phyloP scores from a whole-genome alignment of 2,797 vertebrate genomes.

The Pogonophryne albipinna region DNA sequence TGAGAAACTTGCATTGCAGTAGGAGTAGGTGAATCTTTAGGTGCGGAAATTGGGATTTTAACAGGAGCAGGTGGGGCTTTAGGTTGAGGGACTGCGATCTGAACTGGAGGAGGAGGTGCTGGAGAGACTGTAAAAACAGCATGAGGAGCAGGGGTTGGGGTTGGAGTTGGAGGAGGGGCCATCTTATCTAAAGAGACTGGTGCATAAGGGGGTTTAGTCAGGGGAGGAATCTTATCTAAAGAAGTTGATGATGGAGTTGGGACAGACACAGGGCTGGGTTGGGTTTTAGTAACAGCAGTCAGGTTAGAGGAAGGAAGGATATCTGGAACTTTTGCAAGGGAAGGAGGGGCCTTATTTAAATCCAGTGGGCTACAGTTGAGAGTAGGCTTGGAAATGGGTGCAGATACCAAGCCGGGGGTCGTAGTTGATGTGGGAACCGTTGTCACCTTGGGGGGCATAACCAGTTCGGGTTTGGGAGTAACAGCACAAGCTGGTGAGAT shows the following conservation, averaged over 20 bases:
- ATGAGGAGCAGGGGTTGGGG: conserved; percentile 24
- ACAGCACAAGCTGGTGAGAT: conserved; percentile 19
- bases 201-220: conserved; percentile 30
- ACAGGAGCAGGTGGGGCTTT: conserved; percentile 22
- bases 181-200: conserved; percentile 53
- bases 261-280: conserved; percentile 38
- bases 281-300: conserved; percentile 37
- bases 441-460: conserved; percentile 38
- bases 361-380: conserved; percentile 31
- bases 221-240: conserved; percentile 49
- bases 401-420: conserved; percentile 33
- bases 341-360: conserved; percentile 39
- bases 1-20: conserved; percentile 13
- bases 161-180: conserved; percentile 22
- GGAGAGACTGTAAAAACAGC: conserved; percentile 33
- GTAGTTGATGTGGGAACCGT: conserved; percentile 21
- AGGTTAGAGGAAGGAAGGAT: conserved; percentile 15
- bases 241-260: conserved; percentile 40
- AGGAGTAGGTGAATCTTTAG: conserved; percentile 21
- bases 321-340: conserved; percentile 34
- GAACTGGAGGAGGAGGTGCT: conserved; percentile 28
- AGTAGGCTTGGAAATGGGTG: conserved; percentile 46
- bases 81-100: conserved; percentile 2
- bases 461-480: conserved; percentile 27
- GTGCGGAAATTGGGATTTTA: conserved; percentile 22